Conservation (phyloP, 30 jellyfish, hydroid and myxozoan species). For the Sanderia malayensis region DNA sequence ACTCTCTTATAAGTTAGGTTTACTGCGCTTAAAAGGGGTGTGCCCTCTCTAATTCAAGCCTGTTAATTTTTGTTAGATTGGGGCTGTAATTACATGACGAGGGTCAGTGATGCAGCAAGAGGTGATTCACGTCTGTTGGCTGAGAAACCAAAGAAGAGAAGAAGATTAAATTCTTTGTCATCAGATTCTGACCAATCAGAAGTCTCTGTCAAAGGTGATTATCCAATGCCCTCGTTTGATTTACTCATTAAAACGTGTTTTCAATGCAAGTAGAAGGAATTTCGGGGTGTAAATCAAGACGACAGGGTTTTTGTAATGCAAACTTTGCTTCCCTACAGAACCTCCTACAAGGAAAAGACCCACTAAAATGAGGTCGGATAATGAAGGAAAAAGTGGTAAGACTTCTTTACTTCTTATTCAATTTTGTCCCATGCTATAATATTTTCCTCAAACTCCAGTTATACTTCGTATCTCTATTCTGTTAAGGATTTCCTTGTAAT, state of each 20-base stretch:
- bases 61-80: constrained; percentile 52
- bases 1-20: too few relatives aligned
- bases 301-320: too few relatives aligned
- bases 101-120: background rate
- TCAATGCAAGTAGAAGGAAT: too few relatives aligned
- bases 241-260: too few relatives aligned
- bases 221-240: too few relatives aligned
- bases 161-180: constrained; percentile 37
- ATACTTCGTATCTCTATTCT: too few relatives aligned
- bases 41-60: too few relatives aligned
- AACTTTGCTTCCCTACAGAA: constrained; percentile 12
- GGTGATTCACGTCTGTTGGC: constrained; percentile 14
- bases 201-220: constrained; percentile 36
- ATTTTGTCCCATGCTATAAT: background rate
- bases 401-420: background rate
- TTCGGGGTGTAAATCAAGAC: too few relatives aligned
- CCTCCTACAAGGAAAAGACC: constrained; percentile 33
- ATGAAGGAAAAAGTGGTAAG: constrained; percentile 37
- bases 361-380: constrained; percentile 34
- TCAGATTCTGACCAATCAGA: constrained; percentile 62
- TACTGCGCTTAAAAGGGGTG: too few relatives aligned
- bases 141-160: constrained; percentile 38
- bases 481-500: too few relatives aligned
- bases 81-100: constrained; percentile 16
- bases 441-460: too few relatives aligned